phyloP scores from a whole-genome alignment of 2,888 invertebrate species.

The Nomada goodeniana region DNA sequence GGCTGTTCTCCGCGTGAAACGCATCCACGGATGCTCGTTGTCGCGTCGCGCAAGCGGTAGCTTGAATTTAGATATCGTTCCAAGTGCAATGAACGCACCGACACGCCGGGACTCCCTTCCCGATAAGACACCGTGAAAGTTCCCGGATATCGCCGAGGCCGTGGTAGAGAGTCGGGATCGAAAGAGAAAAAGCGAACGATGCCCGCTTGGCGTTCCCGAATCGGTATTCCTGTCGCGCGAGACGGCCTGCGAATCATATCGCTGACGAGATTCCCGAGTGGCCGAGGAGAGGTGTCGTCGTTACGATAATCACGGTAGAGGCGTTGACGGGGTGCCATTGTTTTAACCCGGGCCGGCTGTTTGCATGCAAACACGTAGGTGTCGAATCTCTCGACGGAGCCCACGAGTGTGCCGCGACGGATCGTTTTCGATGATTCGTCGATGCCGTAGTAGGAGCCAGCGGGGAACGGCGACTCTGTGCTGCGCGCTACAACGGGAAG shows the following conservation, averaged over 20 bases:
- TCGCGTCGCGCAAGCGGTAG: background rate
- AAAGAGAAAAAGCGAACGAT: constrained; percentile 49
- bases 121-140: constrained; percentile 49
- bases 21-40: background rate
- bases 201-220: background rate
- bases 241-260: constrained; percentile 56
- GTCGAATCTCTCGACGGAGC: constrained; percentile 41
- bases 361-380: constrained; percentile 62
- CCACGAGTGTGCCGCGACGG: no score
- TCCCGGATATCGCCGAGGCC: constrained; percentile 2
- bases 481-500: background rate
- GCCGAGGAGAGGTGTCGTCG: constrained; percentile 52
- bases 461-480: no score
- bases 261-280: constrained; percentile 41
- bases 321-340: constrained; percentile 61
- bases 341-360: constrained; percentile 48
- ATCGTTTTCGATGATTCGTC: background rate
- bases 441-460: no score
- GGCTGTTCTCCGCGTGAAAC: background rate
- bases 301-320: constrained; percentile 68
- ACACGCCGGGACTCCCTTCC: background rate
- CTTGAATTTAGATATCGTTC: background rate
- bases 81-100: constrained; percentile 1
- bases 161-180: constrained; percentile 52
- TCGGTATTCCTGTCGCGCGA: constrained; percentile 57